Base-by-base conservation (phyloP, 35 echinoderm and acorn worm species). In the Heliocidaris tuberculata region DNA sequence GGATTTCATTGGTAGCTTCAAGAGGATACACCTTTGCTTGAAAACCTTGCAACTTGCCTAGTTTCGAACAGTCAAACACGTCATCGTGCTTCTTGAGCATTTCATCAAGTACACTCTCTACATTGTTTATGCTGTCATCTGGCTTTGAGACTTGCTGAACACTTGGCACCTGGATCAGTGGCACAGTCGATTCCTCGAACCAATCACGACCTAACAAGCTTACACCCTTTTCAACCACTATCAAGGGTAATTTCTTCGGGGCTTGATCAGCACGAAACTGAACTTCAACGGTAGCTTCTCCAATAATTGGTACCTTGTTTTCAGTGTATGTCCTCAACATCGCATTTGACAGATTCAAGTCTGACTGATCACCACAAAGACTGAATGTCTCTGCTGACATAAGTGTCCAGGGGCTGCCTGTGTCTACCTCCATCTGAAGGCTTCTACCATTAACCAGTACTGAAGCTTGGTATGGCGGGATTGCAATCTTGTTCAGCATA, bases 21-120 rank as follows among this genome's bases (percentile, higher is more conserved):
- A 27, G 24, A 52, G 94, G 96, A 85, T 94, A 90, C 35, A 94
- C 85, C 85, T 96, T 93, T 49, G 96, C 94, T 17, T 86, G 24
- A 32, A 86, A 86, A 32, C 31, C 85, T 86, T 86, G 24, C 85
- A 86, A 30, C 31, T 86, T 86, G 27, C 85, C 85, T 86, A 86
- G 31, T 27, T 27, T 86, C 8, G 85, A 86, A 32, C 85, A 86
- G 85, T 86, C 85, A 32, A 86, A 86, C 24, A 86, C 85, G 31
- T 86, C 85, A 27, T 86, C 31, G 17, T 86, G 24, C 31, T 32
- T 27, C 31, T 86, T 32, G 85, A 86, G 85, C 31, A 86, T 32
- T 0, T 17, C 9, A 30, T 86, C 85, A 11, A 86, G 85, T 52
- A 52, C 50, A 32, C 85, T 86, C 85, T 86, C 0, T 86, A 86